Conservation (phyloP, 1,140 invertebrate species). For the Leptestheria dahalacensis region DNA sequence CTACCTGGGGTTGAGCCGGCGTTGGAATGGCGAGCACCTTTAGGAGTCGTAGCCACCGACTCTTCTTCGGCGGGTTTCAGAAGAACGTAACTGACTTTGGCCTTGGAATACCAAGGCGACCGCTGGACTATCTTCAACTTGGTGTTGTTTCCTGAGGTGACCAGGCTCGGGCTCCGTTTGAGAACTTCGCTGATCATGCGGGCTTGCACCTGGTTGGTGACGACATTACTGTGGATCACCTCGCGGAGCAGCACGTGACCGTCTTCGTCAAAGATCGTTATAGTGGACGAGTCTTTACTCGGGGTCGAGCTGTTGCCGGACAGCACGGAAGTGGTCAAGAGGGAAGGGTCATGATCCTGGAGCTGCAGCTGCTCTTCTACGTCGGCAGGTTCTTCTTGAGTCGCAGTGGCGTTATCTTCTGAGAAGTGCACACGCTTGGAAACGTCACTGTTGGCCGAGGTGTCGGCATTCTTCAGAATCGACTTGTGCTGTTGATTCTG, state of each 20-base stretch:
- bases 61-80: slow-evolving; percentile 29
- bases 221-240: background rate
- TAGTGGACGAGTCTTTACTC: slow-evolving; percentile 5
- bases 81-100: slow-evolving; percentile 35
- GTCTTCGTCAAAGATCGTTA: slow-evolving; percentile 8
- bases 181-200: slow-evolving; percentile 72
- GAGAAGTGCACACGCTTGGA: slow-evolving; percentile 11
- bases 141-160: slow-evolving; percentile 72
- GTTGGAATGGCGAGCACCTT: background rate
- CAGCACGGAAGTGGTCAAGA: too few relatives aligned
- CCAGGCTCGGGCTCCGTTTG: slow-evolving; percentile 71
- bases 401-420: background rate
- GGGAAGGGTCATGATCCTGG: background rate
- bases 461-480: slow-evolving; percentile 10
- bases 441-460: background rate
- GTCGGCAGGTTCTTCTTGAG: background rate
- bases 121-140: slow-evolving; percentile 59
- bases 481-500: slow-evolving; percentile 19
- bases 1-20: background rate
- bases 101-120: slow-evolving; percentile 21
- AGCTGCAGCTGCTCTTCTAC: background rate
- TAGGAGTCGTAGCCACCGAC: background rate
- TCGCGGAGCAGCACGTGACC: background rate
- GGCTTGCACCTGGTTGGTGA: slow-evolving; percentile 27
- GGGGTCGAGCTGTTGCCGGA: background rate